These are phyloP conservation scores for Halocynthia aurantium DNA, from an alignment of 23 tunicate species.

Conservation along the genomic window DNA sequence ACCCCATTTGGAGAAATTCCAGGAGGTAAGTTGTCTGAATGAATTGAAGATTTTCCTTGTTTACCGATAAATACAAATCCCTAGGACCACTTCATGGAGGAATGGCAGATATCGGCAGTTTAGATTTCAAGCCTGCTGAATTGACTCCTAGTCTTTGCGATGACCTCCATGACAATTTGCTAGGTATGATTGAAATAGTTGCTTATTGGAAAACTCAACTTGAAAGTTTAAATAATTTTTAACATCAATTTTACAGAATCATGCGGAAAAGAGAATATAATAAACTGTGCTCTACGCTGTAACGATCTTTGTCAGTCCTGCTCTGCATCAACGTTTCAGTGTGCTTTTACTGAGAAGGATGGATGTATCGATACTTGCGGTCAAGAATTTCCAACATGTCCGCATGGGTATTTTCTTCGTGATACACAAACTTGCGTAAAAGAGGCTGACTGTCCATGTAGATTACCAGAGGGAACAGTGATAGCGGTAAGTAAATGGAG, in stretches of 20 bases:
- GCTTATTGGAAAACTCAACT: too few species aligned
- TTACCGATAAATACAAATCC: constrained; percentile 2
- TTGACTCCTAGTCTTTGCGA: constrained; percentile 78
- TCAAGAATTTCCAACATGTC: constrained; percentile 83
- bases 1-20: not conserved
- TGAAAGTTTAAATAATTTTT: too few species aligned
- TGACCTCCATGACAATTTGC: constrained; percentile 67
- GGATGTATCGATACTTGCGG: constrained; percentile 98
- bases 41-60: not conserved
- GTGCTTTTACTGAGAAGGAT: constrained; percentile 48
- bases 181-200: constrained; percentile 31
- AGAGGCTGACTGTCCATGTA: constrained; percentile 91
- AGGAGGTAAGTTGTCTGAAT: not conserved
- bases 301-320: constrained; percentile 90
- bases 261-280: constrained; percentile 80
- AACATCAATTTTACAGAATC: constrained; percentile 30
- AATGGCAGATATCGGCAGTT: constrained; percentile 69
- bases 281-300: constrained; percentile 80
- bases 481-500: constrained; percentile 65
- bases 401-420: constrained; percentile 80
- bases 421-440: constrained; percentile 91
- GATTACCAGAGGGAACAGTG: constrained; percentile 85
- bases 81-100: constrained; percentile 41
- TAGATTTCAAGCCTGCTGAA: constrained; percentile 82
- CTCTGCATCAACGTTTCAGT: constrained; percentile 76